These are phyloP conservation scores for Halcyon chelicuti DNA, from an alignment of 2,797 vertebrate species.

Conservation along the genomic window DNA sequence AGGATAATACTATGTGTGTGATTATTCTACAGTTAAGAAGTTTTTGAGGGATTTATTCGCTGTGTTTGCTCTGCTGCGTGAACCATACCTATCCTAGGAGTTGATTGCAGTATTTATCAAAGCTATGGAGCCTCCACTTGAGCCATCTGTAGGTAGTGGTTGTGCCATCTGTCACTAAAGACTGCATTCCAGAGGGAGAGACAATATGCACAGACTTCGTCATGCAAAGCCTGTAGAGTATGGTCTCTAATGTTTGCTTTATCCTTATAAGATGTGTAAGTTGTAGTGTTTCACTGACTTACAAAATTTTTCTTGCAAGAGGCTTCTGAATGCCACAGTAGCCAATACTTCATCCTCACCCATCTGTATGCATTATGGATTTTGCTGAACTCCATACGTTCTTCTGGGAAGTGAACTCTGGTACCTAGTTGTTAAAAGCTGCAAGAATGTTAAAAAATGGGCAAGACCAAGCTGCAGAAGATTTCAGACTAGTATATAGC, in stretches of 20 bases:
- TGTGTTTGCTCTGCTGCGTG: slow-evolving; percentile 18
- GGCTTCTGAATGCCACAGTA: background rate
- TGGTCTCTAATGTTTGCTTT: slow-evolving; percentile 26
- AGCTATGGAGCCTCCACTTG: slow-evolving; percentile 58
- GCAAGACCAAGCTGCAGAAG: background rate
- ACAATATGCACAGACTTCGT: slow-evolving; percentile 14
- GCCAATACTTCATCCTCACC: background rate
- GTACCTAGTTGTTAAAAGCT: background rate
- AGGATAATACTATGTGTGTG: background rate
- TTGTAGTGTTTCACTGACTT: background rate
- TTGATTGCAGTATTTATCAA: slow-evolving; percentile 73
- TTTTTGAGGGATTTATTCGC: slow-evolving; percentile 44
- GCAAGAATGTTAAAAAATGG: background rate
- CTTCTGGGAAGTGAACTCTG: slow-evolving; percentile 23
- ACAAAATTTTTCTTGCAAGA: background rate
- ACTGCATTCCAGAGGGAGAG: slow-evolving; percentile 49
- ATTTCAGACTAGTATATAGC: background rate
- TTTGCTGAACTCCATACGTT: background rate
- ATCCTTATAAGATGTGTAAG: background rate
- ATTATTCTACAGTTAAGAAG: slow-evolving; percentile 24
- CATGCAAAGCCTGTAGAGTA: slow-evolving; percentile 32
- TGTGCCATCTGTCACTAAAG: slow-evolving; percentile 63
- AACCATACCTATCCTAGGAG: slow-evolving; percentile 61
- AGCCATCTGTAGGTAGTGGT: slow-evolving; percentile 66
- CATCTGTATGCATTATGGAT: background rate